Evolutionary conservation across 2,113 vertebrate species (phyloP), one percentile per base, ranked within the genome.

Genomic region (Garra rufa): DNA sequence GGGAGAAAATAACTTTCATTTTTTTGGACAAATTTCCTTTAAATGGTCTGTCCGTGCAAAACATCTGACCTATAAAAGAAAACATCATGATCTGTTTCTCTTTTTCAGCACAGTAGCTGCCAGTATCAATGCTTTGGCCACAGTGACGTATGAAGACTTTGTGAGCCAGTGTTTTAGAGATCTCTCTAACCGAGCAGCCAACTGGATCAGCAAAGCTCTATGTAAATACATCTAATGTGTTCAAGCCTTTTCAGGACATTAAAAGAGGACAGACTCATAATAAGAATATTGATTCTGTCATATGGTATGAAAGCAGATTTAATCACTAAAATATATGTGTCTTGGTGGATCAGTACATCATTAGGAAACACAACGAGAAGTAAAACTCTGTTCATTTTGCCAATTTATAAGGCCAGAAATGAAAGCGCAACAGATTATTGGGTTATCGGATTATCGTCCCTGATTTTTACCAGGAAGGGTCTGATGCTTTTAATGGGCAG

Each of bases 71-170:
- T 75, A 17, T 48, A 26, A 85, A 76, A 41, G n/a, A 19, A 83
- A 41, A 44, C 44, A 19, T 55, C 38, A 9, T 2, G 59, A 69
- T 83, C 26, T 84, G 17, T 76, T 87, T 87, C 46, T 69, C 11
- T 24, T n/a, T 85, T 85, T 46, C 81, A 97, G 96, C 90, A 97
- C 96, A 0, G 96, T 97, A 83, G 96, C 96, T 70, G 95, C 96
- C 80, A 96, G 96, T 86, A 97, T 97, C 88, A 97, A 96, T 0
- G 96, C 96, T 86, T 91, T 97, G 84, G 96, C 96, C 57, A 97
- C 96, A 2, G 96, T 97, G 61, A 97, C 95, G 30, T 95, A 95
- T 79, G 96, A 97, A 90, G 96, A 97, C 83, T 90, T 96, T 89
- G 92, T 97, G 83, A 96, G 94, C 91, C 91, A 90, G 88, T 87